Evolutionary conservation across 2,888 invertebrate genomes (phyloP), one percentile per base, ranked within the genome.

Genomic region (Priocnemis perturbator): DNA sequence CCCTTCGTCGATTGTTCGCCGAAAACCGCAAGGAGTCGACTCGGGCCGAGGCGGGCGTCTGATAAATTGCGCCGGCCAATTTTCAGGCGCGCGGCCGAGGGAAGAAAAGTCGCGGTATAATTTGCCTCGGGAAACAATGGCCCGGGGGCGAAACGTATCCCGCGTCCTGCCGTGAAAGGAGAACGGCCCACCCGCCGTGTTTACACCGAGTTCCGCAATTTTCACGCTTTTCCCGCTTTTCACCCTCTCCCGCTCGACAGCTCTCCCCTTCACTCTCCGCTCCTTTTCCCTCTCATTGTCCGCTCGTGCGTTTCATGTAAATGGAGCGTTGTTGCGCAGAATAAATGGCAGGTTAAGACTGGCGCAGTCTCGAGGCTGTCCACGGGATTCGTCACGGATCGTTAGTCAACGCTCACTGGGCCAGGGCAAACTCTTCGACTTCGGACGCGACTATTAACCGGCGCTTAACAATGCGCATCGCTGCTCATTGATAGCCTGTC

Each of bases 301-400:
- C 53, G 58, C n/a, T n/a, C 37, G 44, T 59, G 56, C 59, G 60
- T 64, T 61, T 78, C 66, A 72, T 77, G 79, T 71, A 78, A 78
- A 78, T 74, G 53, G 58, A 60, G 64, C 74, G 69, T 52, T 37
- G 37, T 64, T 64, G 67, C 69, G 67, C 66, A 62, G 79, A 55
- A 47, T 67, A 69, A 77, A 67, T 60, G 61, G 58, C 53, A 53
- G 66, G 26, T 60, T 57, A 67, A 62, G 50, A 62, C 67, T 56
- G 59, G 65, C 59, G 56, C 55, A 55, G 53, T 20, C 63, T 60
- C 66, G 11, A 37, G 37, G 37, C 37, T 67, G 78, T 78, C 80
- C 81, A 72, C 64, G 71, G 76, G 67, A 82, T 81, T 81, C 69
- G 81, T 79, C 79, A 81, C n/a, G 81, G 81, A 75, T 81, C 82